A percentile compares a stretch with the other conserved stretches of the same genome.
Conservation (phyloP, 2,888 invertebrate genomes). For the Mythimna pallens region DNA sequence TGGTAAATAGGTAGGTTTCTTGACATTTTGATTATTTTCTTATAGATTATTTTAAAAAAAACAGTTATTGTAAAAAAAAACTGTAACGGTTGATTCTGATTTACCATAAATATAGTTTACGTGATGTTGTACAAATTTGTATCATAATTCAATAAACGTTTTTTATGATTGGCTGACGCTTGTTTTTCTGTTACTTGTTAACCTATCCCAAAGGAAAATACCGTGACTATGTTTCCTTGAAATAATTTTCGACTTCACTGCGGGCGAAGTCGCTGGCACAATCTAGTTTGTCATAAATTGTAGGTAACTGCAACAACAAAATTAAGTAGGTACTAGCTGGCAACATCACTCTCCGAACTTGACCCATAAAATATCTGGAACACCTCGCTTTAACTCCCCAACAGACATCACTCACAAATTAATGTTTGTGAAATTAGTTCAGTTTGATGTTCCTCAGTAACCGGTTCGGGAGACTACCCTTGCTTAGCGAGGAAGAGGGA, state of each 20-base stretch:
- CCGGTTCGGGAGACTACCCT: conserved; percentile 36
- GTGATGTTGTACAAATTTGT: too few relatives aligned
- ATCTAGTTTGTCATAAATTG: neutral
- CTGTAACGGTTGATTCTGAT: too few relatives aligned
- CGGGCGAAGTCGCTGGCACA: neutral
- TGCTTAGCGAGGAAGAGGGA: neutral
- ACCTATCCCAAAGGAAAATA: too few relatives aligned
- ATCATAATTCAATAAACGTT: too few relatives aligned
- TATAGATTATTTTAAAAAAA: too few relatives aligned
- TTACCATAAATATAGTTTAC: too few relatives aligned
- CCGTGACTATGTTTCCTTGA: neutral
- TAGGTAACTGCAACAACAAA: neutral
- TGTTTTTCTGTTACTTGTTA: too few relatives aligned
- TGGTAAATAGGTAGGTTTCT: too few relatives aligned
- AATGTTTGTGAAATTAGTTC: conserved; percentile 59
- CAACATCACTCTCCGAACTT: conserved; percentile 10
- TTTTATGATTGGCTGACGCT: too few relatives aligned
- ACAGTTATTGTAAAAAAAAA: too few relatives aligned
- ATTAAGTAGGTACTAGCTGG: neutral
- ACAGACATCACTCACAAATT: conserved; percentile 53
- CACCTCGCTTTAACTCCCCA: conserved; percentile 11
- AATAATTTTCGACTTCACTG: neutral
- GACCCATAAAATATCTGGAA: conserved; percentile 40
- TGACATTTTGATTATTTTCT: too few relatives aligned
- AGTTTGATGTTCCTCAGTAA: conserved; percentile 51